Base-by-base conservation (phyloP, 1,140 invertebrate genomes). In the Drosophila tristis region DNA sequence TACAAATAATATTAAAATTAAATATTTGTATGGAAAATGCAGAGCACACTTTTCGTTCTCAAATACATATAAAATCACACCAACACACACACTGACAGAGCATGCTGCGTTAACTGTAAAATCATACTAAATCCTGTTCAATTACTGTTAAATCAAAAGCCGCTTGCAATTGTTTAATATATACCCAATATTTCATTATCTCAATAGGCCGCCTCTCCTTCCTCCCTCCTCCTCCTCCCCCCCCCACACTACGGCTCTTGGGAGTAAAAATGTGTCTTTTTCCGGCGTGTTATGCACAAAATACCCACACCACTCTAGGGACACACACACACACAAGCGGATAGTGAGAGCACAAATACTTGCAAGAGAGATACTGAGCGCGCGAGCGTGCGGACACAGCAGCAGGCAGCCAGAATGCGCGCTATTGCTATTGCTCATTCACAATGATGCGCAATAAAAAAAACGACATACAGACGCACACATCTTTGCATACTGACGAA, bases 401-500 rank as follows among this genome's bases (percentile, higher is more conserved):
- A 78, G 55, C 23, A 68, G 62, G 72, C 62, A 78, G 55, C 23
- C 74, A 61, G 75, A 60, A 68, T 57, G 64, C 75, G 75, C 80
- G 75, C 71, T 79, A 75, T 61, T 75, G 78, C 80, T 76, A 60
- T 76, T 72, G 73, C 76, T 78, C 75, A 78, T 78, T 78, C 78
- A 86, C 82, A 81, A 76, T 87, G 82, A 86, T 86, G 82, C 82
- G 82, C 82, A 86, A 86, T 89, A 86, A 82, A 86, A 85, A 74
- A 81, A 78, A 56, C 53, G 54, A 56, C 63, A 48, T 25, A 61
- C 64, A 71, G 68, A 58, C 62, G 31, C 29, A 65, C 76, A 55
- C 71, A 43, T 31, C 44, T 70, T 53, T 70, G 70, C 65, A 71
- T 76, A 86, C 84, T 86, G 82, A 86, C 63, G 78, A 87, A 86